These are phyloP conservation scores for Xiphophorus hellerii DNA, from an alignment of 2,113 vertebrate genomes.

Conservation along the genomic window DNA sequence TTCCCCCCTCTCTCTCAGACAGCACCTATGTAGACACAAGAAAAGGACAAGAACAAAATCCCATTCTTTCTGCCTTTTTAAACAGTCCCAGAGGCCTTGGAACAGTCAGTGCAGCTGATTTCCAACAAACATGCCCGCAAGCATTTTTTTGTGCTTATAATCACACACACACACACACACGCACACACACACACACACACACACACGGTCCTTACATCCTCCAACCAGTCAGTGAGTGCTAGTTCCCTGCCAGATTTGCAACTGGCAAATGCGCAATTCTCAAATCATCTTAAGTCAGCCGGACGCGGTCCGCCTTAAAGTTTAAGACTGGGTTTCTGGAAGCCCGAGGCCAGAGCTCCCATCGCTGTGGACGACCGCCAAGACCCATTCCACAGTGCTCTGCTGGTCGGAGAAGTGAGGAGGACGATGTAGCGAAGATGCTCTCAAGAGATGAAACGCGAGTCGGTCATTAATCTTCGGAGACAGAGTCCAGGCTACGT, in stretches of 20 bases:
- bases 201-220: constrained; percentile 17
- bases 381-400: constrained; percentile 11
- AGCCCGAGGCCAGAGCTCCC: constrained; percentile 47
- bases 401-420: background rate
- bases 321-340: constrained; percentile 51
- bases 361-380: constrained; percentile 28
- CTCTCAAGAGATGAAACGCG: background rate
- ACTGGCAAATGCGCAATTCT: constrained; percentile 63
- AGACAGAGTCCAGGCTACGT: background rate
- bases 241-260: constrained; percentile 48
- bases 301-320: constrained; percentile 48
- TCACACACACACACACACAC: constrained; percentile 5
- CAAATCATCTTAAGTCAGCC: constrained; percentile 60
- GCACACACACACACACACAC: constrained; percentile 5
- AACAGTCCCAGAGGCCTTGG: constrained; percentile 61
- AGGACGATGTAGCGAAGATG: constrained; percentile 9
- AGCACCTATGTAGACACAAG: constrained; percentile 3
- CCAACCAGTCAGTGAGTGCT: constrained; percentile 25
- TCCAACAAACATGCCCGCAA: constrained; percentile 54
- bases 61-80: constrained; percentile 57
- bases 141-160: constrained; percentile 32
- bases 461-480: background rate
- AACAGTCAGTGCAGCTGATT: constrained; percentile 44
- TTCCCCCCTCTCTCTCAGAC: background rate
- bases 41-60: constrained; percentile 34